Evolutionary conservation across 2,113 vertebrate genomes (phyloP).

Genomic region (Gymnobelideus leadbeateri): DNA sequence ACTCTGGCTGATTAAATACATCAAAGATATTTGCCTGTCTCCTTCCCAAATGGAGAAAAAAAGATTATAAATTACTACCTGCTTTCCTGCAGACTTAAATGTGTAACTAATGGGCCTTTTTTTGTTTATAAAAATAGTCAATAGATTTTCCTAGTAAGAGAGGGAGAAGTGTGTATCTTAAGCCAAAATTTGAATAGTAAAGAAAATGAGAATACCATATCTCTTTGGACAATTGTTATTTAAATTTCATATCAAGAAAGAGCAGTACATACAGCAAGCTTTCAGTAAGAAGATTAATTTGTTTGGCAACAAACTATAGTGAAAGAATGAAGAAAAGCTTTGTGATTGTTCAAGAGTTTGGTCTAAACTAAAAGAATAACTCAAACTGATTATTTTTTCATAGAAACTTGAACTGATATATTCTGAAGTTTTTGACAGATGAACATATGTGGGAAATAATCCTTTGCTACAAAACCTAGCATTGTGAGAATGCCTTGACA

Average conservation of each 20-base stretch:
- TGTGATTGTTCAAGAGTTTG: conserved; percentile 7
- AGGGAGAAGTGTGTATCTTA: background rate
- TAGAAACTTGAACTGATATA: background rate
- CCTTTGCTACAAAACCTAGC: background rate
- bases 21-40: background rate
- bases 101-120: background rate
- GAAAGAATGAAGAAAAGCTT: background rate
- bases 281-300: conserved; percentile 36
- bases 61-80: background rate
- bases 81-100: conserved; percentile 12
- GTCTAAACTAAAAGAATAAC: background rate
- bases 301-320: background rate
- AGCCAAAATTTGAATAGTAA: background rate
- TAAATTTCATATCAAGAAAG: conserved; percentile 34
- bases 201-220: background rate
- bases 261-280: background rate
- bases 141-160: background rate
- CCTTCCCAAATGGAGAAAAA: conserved; percentile 16
- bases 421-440: background rate
- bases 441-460: background rate
- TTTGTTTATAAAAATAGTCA: background rate
- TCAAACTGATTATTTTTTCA: background rate
- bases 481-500: background rate
- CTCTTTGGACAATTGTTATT: background rate
- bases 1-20: background rate